phyloP scores from a whole-genome alignment of 2,113 vertebrate genomes.

The Mobula hypostoma region DNA sequence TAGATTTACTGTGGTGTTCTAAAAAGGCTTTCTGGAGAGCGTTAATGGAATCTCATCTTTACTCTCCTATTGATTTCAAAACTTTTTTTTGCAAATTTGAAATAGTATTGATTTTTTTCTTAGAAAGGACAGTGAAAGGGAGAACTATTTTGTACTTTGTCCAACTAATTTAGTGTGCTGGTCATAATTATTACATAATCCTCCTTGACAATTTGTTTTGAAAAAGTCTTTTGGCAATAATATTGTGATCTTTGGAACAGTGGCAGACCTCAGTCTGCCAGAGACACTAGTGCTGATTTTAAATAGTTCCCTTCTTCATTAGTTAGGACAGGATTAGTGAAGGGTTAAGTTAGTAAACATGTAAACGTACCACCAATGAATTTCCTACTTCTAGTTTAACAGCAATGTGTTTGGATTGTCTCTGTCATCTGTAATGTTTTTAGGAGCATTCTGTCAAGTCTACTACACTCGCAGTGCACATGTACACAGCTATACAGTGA shows the following conservation, averaged over 20 bases:
- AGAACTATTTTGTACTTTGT: not conserved
- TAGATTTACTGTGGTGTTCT: not conserved
- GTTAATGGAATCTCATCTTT: not conserved
- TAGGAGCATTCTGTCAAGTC: not conserved
- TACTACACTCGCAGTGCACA: too few species aligned
- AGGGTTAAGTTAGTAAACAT: not conserved
- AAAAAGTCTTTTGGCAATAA: not conserved
- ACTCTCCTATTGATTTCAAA: not conserved
- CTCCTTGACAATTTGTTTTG: not conserved
- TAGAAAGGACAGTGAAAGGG: not conserved
- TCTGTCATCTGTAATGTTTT: not conserved
- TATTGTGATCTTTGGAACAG: not conserved
- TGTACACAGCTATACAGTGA: too few species aligned
- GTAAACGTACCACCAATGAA: not conserved
- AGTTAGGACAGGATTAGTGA: not conserved
- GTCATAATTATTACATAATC: not conserved
- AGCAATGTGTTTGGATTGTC: not conserved
- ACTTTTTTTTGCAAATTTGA: not conserved
- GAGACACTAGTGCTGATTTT: not conserved
- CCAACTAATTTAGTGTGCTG: not conserved
- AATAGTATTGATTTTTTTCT: not conserved
- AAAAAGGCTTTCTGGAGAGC: not conserved
- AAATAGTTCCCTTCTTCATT: not conserved
- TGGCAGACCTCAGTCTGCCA: conserved; percentile 3
- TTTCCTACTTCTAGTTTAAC: not conserved